Base-by-base conservation (phyloP, 2,113 vertebrate species). In the Hippocampus zosterae region DNA sequence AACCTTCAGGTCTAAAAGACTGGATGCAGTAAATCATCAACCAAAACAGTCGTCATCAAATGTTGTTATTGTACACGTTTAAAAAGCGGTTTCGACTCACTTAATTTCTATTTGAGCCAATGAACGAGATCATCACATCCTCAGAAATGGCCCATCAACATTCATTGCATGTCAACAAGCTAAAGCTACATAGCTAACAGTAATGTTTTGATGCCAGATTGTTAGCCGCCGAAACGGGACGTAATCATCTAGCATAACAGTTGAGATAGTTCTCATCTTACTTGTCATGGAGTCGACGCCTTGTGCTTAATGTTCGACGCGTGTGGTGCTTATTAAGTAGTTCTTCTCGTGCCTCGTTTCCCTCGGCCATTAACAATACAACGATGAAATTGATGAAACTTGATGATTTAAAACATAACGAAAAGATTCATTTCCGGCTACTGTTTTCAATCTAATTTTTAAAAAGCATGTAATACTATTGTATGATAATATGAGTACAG, bases 201-300 rank as follows among this genome's bases (percentile, higher is more conserved):
- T 27, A 6, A 16, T 57, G 64, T 53, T 77, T 42, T 29, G n/a
- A 50, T 50, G 67, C 33, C 46, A 52, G 48, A n/a, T 8, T 55
- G 44, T 48, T 29, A 11, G 11, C 66, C n/a, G 7, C 33, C 13
- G 46, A 23, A 10, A 21, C 21, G 4, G 8, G 4, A 48, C 5
- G 57, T 5, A 33, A 12, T 33, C 15, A 15, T 15, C 86, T 87
- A 16, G 3, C n/a, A 46, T 46, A 12, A 44, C 13, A 46, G 23
- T 65, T 83, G 88, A 88, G 88, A 69, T 88, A 83, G 72, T 53
- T 46, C 75, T 67, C 42, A 44, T 68, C 52, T 63, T 37, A 55
- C 53, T 57, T 50, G 29, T 71, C 61, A 69, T 16, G 44, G 27
- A 74, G 42, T 44, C 25, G 55, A 18, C 29, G 9, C 48, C 13